A percentile compares a stretch with the other conserved stretches of the same genome.
phyloP scores from a whole-genome alignment of 1,140 invertebrate species.

The Meloidogyne hapla region DNA sequence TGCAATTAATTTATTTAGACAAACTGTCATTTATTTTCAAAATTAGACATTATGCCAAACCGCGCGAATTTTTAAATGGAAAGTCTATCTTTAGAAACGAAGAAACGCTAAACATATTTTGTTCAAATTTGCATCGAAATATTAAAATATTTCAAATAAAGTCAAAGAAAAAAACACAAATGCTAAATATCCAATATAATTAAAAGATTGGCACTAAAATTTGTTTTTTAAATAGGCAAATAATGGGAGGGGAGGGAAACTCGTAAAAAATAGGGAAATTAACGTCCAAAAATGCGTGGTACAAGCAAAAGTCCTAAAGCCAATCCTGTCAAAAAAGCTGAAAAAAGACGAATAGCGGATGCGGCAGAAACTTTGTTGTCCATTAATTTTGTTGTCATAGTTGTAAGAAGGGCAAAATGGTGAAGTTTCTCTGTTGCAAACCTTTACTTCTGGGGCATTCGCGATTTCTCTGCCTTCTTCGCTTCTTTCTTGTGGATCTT shows the following conservation, averaged over 20 bases:
- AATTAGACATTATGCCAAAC: no score
- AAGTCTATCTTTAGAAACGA: no score
- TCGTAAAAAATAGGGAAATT: background rate
- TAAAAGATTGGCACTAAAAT: background rate
- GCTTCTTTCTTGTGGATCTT: conserved; percentile 64
- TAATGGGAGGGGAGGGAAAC: background rate
- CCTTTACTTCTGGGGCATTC: conserved; percentile 50
- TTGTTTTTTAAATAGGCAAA: background rate
- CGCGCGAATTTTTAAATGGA: no score
- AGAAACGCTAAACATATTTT: no score
- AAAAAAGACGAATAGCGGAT: background rate
- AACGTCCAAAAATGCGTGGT: background rate
- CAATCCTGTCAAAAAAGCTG: background rate
- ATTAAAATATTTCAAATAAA: background rate
- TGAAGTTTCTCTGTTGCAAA: background rate
- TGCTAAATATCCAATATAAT: background rate
- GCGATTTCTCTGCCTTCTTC: conserved; percentile 61
- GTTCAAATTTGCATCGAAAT: no score
- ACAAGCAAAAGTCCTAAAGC: conserved; percentile 7
- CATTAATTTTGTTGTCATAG: background rate
- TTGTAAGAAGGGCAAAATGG: background rate
- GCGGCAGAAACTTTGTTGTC: background rate
- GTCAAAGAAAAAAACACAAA: background rate
- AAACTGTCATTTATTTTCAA: no score
- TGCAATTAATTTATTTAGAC: no score